phyloP scores from a whole-genome alignment of 2,888 invertebrate genomes.

The Sarcophaga variegata region DNA sequence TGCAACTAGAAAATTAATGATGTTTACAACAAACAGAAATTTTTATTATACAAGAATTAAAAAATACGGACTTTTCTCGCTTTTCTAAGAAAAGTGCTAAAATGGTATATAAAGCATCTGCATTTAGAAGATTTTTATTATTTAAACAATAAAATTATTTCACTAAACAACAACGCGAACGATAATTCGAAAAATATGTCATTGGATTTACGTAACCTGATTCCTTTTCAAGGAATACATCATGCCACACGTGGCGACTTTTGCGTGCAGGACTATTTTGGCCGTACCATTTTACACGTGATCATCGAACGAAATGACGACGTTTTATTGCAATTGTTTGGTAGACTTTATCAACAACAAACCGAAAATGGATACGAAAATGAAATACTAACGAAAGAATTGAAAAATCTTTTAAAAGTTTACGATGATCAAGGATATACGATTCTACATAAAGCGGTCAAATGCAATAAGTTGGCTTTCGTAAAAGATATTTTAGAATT shows the following conservation, averaged over 20 bases:
- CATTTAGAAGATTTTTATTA: too few species aligned
- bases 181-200: too few species aligned
- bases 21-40: too few species aligned
- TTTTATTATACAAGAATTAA: too few species aligned
- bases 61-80: too few species aligned
- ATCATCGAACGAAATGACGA: conserved; percentile 12
- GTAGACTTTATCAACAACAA: background rate
- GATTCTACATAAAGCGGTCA: conserved; percentile 37
- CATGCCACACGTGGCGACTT: background rate
- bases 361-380: background rate
- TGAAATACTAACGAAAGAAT: background rate
- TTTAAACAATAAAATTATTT: too few species aligned
- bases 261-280: conserved; percentile 12
- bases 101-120: too few species aligned
- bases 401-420: conserved; percentile 12
- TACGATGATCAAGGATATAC: conserved; percentile 51
- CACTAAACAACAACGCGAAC: too few species aligned
- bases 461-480: conserved; percentile 11
- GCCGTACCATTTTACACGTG: conserved; percentile 28
- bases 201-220: too few species aligned
- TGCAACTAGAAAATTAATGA: too few species aligned
- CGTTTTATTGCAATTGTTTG: background rate
- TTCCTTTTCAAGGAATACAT: background rate
- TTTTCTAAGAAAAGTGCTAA: too few species aligned
- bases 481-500: conserved; percentile 16